Evolutionary conservation across 2,888 invertebrate genomes (phyloP).

Genomic region (Macrosoma leucophasiata): DNA sequence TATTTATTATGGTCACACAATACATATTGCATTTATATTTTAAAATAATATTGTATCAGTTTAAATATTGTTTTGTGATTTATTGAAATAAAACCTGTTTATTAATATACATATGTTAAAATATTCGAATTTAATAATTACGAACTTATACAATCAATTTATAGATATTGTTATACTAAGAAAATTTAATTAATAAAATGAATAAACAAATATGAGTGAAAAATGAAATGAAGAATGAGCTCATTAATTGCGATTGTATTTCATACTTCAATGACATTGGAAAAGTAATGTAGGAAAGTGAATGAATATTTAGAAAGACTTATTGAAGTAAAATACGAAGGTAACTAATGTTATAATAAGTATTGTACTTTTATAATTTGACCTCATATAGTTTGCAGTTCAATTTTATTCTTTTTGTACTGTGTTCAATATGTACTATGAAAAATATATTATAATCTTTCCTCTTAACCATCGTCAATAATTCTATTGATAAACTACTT

Average conservation of each 20-base stretch:
- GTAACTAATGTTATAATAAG: slow-evolving; percentile 71
- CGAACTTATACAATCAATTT: slow-evolving; percentile 77
- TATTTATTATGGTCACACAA: slow-evolving; percentile 52
- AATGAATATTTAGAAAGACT: slow-evolving; percentile 76
- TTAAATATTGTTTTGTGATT: slow-evolving; percentile 60
- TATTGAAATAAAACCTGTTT: slow-evolving; percentile 73
- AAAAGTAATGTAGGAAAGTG: slow-evolving; percentile 70
- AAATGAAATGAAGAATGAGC: slow-evolving; percentile 62
- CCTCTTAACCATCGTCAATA: slow-evolving; percentile 10
- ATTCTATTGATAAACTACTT: slow-evolving; percentile 19
- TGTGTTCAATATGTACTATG: slow-evolving; percentile 14
- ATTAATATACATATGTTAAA: slow-evolving; percentile 77
- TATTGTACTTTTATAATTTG: slow-evolving; percentile 60
- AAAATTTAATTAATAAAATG: slow-evolving; percentile 75
- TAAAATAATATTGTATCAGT: slow-evolving; percentile 51
- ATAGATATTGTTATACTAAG: slow-evolving; percentile 77
- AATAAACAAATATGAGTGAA: slow-evolving; percentile 74
- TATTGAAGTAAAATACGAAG: slow-evolving; percentile 73
- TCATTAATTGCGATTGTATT: slow-evolving; percentile 73
- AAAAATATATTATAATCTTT: slow-evolving; percentile 13
- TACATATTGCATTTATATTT: slow-evolving; percentile 43
- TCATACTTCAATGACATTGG: slow-evolving; percentile 73
- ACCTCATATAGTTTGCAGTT: slow-evolving; percentile 38
- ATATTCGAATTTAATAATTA: slow-evolving; percentile 77
- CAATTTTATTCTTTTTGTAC: slow-evolving; percentile 24